Evolutionary conservation across 2,888 invertebrate species (phyloP).

Genomic region (Andrena praecox): DNA sequence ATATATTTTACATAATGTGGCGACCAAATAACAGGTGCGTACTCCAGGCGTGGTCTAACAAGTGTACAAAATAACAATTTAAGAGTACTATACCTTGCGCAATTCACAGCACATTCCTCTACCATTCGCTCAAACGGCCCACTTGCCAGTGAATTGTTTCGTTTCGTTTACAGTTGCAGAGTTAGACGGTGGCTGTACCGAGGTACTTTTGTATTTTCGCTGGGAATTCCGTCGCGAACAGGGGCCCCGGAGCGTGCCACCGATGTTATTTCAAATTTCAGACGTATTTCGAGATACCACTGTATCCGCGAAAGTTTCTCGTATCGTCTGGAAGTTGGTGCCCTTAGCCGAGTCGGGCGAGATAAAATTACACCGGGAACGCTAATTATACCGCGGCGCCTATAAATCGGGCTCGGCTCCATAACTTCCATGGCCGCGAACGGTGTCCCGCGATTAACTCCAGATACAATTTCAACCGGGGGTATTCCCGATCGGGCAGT

Average conservation of each 20-base stretch:
- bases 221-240: not conserved
- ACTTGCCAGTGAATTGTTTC: constrained; percentile 8
- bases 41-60: too few species aligned
- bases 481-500: constrained; percentile 12
- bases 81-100: not conserved
- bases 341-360: not conserved
- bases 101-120: constrained; percentile 2
- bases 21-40: too few species aligned
- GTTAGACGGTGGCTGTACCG: not conserved
- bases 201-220: not conserved
- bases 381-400: constrained; percentile 9
- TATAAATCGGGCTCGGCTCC: not conserved
- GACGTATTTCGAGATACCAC: constrained; percentile 9
- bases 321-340: constrained; percentile 17
- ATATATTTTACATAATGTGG: too few species aligned
- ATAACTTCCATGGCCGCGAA: not conserved
- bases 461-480: not conserved
- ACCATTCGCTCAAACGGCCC: not conserved
- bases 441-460: not conserved
- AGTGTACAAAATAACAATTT: too few species aligned
- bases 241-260: not conserved
- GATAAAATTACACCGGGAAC: constrained; percentile 11
- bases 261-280: constrained; percentile 28
- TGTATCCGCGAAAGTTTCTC: not conserved
- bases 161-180: not conserved